phyloP scores from a whole-genome alignment of 2,888 invertebrate genomes.

The Sinentomon sp. region DNA sequence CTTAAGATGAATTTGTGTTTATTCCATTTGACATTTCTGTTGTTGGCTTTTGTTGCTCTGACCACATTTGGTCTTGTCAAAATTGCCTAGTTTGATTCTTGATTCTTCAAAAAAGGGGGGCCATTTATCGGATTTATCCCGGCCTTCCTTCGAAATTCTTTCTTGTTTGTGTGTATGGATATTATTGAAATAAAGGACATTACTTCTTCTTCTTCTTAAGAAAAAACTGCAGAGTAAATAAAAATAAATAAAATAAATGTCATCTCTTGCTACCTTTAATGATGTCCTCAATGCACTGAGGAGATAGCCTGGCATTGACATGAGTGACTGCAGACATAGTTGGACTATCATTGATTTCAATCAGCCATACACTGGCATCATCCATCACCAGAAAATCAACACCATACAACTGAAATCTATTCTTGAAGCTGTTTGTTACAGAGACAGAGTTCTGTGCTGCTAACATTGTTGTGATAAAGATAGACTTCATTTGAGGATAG shows the following conservation, averaged over 20 bases:
- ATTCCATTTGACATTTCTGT: no score
- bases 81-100: no score
- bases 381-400: conserved; percentile 76
- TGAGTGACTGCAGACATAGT: conserved; percentile 58
- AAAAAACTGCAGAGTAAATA: background rate
- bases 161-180: no score
- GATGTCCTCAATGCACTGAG: conserved; percentile 49
- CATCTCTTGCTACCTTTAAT: conserved; percentile 36
- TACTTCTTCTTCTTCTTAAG: background rate
- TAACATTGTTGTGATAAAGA: conserved; percentile 48
- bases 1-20: no score
- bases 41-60: no score
- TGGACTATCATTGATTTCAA: conserved; percentile 77
- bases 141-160: no score
- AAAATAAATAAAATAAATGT: background rate
- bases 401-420: conserved; percentile 67
- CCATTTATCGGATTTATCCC: no score
- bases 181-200: no score
- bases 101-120: no score
- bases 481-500: conserved; percentile 58
- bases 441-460: conserved; percentile 33
- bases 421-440: conserved; percentile 31
- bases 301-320: conserved; percentile 55
- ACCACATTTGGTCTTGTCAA: no score
- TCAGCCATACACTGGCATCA: conserved; percentile 57